Evolutionary conservation across 2,797 vertebrate species (phyloP).

Genomic region (Clarias laeviceps): DNA sequence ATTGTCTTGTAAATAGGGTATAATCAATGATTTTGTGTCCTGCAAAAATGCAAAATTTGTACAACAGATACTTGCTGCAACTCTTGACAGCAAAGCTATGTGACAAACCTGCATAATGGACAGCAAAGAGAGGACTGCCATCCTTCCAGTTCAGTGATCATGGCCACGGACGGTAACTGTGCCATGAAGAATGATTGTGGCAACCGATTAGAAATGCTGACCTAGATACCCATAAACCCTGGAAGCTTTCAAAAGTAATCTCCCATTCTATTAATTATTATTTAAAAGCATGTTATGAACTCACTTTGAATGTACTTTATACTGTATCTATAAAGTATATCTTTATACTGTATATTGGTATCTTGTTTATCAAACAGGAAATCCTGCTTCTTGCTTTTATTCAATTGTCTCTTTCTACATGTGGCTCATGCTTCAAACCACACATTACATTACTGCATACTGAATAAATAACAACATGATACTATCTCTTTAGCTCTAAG

Average conservation of each 20-base stretch:
- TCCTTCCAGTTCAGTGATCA: neutral
- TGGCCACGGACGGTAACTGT: neutral
- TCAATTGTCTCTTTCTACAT: neutral
- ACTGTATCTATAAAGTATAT: no score
- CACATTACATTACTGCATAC: neutral
- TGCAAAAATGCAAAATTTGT: neutral
- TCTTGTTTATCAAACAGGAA: slow-evolving; percentile 19
- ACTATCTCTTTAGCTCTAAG: neutral
- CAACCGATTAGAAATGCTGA: neutral
- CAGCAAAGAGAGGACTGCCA: neutral
- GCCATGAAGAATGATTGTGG: neutral
- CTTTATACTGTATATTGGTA: no score
- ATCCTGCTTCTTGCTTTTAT: neutral
- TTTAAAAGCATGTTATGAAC: neutral
- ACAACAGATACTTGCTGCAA: neutral
- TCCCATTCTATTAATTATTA: neutral
- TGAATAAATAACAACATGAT: neutral
- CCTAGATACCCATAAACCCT: slow-evolving; percentile 7
- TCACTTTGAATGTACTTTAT: neutral
- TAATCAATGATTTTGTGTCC: neutral
- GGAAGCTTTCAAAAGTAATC: neutral
- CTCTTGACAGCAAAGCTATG: neutral
- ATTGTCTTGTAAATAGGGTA: neutral
- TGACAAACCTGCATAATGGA: neutral
- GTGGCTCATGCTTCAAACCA: neutral